Evolutionary conservation across 1,140 invertebrate genomes (phyloP), one percentile per base, ranked within the genome.

Genomic region (Orchestia grillus): DNA sequence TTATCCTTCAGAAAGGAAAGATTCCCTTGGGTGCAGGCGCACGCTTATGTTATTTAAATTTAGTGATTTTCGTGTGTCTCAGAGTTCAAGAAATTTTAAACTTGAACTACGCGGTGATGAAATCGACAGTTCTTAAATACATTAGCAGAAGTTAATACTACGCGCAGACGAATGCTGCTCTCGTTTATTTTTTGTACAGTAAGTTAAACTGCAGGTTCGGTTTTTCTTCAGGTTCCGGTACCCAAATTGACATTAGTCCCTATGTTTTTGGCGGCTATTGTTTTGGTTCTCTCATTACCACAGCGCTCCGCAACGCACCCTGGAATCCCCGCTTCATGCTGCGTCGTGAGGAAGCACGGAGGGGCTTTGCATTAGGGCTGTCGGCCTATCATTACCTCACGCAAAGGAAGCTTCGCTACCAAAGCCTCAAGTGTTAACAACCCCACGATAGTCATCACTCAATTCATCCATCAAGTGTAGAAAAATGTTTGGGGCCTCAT

Each of bases 381-480:
- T 90, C 88, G 88, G n/a, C 43, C 43, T 90, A 90, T 90, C 41
- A 90, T 90, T 90, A 90, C 88, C 88, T 90, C 88, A 90, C 88
- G 88, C 41, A 28, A 42, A 90, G 88, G 88, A 90, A 90, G 88
- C 88, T 28, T 44, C 41, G n/a, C 88, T 90, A 8, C 88, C 41
- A 47, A 94, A 94, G 44, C 92, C 44, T 94, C 92, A 94, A 45
- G 92, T 94, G 92, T 94, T 94, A 94, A 94, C 92, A 94, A 94
- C 92, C 92, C 44, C 44, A 47, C 92, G 92, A 94, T 94, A 94
- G 92, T 94, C 92, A 94, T 94, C 92, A 94, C 92, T 94, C 92
- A 94, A 94, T 94, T 94, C 92, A 94, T 94, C 92, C 92, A 94
- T 94, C 92, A 94, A 94, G 92, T 94, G 92, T 94, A 94, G 92